Evolutionary conservation across 2,797 vertebrate genomes (phyloP), one percentile per base, ranked within the genome.

Genomic region (Sphaeramia orbicularis): DNA sequence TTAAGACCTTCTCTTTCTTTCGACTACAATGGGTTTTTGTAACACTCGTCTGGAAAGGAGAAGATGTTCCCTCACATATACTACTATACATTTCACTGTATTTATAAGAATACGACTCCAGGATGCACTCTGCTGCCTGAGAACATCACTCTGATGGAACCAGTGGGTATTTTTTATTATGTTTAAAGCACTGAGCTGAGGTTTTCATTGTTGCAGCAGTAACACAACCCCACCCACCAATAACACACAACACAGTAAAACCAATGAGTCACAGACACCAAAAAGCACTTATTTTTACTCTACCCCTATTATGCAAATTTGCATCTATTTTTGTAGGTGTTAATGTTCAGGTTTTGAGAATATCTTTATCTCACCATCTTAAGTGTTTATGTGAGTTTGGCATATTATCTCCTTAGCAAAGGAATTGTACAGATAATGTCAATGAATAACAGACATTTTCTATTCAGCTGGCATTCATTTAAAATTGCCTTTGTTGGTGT

Each of bases 191-290:
- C 37, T 52, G 13, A 56, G 15, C 8, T 55, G 27, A 70, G 52
- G 42, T 48, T 62, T 38, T 53, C 16, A 49, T 37, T 48, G 32
- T 55, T 47, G 7, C 37, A 43, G 6, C 32, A 51, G 49, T 57
- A 65, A 19, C 42, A 49, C 21, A 56, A 12, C 7, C 7, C 40
- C 6, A 1, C 49, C 51, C 16, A 57, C 13, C 43, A 70, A 58
- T 48, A 48, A 74, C 24, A 27, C 53, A 19, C 64, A 44, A 10
- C 14, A 11, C 24, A 72, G n/a, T 37, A n/a, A 55, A 60, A 18
- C 18, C 4, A 48, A 37, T 27, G 15, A 16, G 16, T 9, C 18
- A 48, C 1, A 18, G 19, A 37, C 6, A 35, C 6, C n/a, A 38
- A 51, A 13, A 40, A 32, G 30, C 7, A 32, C 30, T 32, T 32